Percentiles rank a stretch among this genome's conserved stretches.
Evolutionary conservation across 23 tunicate species (phyloP).

Genomic region (Botrylloides violaceus): DNA sequence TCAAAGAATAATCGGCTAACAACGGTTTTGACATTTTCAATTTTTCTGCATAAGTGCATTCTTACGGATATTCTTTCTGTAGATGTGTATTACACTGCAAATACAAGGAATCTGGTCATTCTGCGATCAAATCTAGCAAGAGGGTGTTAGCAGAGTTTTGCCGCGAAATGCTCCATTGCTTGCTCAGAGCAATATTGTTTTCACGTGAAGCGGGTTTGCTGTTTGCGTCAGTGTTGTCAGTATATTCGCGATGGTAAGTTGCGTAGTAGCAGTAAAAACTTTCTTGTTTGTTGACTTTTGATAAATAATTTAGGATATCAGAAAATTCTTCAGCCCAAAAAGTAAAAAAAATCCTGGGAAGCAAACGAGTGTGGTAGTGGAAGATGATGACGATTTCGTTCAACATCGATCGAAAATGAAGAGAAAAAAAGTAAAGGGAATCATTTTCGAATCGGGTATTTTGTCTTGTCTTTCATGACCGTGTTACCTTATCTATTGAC

Average conservation of each 20-base stretch:
- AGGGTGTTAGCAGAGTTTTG: background rate
- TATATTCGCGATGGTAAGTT: no score
- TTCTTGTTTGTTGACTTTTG: no score
- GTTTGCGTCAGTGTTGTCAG: no score
- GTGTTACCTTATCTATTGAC: background rate
- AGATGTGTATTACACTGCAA: no score
- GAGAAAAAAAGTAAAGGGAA: constrained; percentile 28
- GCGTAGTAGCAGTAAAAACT: no score
- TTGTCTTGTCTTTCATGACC: background rate
- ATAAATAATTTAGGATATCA: constrained; percentile 59
- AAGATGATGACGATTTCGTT: constrained; percentile 26
- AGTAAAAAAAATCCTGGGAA: background rate
- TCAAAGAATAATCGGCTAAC: no score
- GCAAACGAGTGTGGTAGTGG: background rate
- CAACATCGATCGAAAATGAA: constrained; percentile 10
- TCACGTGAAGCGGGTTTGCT: no score
- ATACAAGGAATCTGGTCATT: no score
- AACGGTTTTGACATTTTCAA: no score
- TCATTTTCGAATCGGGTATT: constrained; percentile 46
- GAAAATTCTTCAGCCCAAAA: constrained; percentile 41
- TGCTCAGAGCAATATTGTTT: background rate
- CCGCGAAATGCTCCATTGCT: background rate
- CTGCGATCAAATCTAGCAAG: background rate
- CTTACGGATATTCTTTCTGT: no score
- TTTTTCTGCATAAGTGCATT: no score